Conservation (phyloP, 2,797 vertebrate species). For the Pseudochaenichthys georgianus region DNA sequence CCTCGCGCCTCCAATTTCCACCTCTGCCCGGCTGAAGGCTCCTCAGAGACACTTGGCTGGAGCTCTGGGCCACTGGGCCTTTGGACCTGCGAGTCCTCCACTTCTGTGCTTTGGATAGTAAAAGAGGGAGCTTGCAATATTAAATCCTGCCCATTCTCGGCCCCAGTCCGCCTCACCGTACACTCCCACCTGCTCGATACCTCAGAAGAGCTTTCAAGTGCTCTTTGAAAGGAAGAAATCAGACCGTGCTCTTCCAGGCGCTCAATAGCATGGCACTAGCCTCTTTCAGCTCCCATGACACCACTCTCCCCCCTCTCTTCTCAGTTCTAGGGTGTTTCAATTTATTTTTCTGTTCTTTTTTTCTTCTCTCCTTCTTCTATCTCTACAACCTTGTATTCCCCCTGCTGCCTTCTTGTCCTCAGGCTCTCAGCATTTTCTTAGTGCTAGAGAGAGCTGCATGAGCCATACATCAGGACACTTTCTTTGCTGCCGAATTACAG, state of each 20-base stretch:
- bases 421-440: slow-evolving; percentile 54
- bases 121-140: slow-evolving; percentile 65
- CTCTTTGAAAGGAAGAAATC: slow-evolving; percentile 90
- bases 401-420: slow-evolving; percentile 78
- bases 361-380: slow-evolving; percentile 64
- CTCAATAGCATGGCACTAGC: slow-evolving; percentile 85
- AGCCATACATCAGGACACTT: slow-evolving; percentile 60
- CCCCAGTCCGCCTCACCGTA: slow-evolving; percentile 55
- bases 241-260: slow-evolving; percentile 85
- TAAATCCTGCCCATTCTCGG: slow-evolving; percentile 61
- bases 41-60: slow-evolving; percentile 73
- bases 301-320: slow-evolving; percentile 81
- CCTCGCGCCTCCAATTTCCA: slow-evolving; percentile 66
- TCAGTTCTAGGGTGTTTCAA: slow-evolving; percentile 81
- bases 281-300: slow-evolving; percentile 82
- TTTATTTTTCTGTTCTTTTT: slow-evolving; percentile 73
- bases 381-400: slow-evolving; percentile 77
- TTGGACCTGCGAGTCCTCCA: slow-evolving; percentile 82
- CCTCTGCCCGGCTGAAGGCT: slow-evolving; percentile 67
- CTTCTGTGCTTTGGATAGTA: slow-evolving; percentile 67
- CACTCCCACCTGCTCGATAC: slow-evolving; percentile 89
- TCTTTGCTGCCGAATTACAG: slow-evolving; percentile 18
- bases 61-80: slow-evolving; percentile 76
- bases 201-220: slow-evolving; percentile 93
- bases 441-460: slow-evolving; percentile 75